These are phyloP conservation scores for Morpho deidamia DNA, from an alignment of 2,888 invertebrate species.

Conservation along the genomic window DNA sequence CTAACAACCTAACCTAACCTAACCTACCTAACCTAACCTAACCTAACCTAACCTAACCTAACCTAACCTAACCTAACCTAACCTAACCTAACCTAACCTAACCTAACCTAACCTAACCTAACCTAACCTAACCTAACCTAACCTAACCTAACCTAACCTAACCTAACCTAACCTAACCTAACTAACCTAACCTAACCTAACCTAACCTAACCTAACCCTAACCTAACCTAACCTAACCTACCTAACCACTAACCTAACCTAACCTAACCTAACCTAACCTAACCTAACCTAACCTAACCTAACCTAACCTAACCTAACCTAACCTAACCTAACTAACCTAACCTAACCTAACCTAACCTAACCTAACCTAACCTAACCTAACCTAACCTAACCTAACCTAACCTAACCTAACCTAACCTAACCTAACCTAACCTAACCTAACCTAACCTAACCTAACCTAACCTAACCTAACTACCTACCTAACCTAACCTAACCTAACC, in stretches of 20 bases:
- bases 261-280: not conserved
- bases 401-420: not conserved
- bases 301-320: slow-evolving; percentile 2
- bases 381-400: not conserved
- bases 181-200: not conserved
- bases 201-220: slow-evolving; percentile 2
- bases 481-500: slow-evolving; percentile 6
- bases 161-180: too few species aligned
- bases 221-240: slow-evolving; percentile 5
- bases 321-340: slow-evolving; percentile 1
- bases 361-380: not conserved
- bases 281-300: slow-evolving; percentile 1
- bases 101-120: too few species aligned
- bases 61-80: too few species aligned
- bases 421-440: slow-evolving; percentile 2
- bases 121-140: too few species aligned
- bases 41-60: too few species aligned
- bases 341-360: not conserved
- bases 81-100: too few species aligned
- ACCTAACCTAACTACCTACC: slow-evolving; percentile 6
- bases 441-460: slow-evolving; percentile 5
- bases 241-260: not conserved
- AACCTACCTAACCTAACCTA: too few species aligned
- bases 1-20: not conserved
- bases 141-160: too few species aligned